phyloP scores from a whole-genome alignment of 2,797 vertebrate genomes.

The Cottoperca gobio region DNA sequence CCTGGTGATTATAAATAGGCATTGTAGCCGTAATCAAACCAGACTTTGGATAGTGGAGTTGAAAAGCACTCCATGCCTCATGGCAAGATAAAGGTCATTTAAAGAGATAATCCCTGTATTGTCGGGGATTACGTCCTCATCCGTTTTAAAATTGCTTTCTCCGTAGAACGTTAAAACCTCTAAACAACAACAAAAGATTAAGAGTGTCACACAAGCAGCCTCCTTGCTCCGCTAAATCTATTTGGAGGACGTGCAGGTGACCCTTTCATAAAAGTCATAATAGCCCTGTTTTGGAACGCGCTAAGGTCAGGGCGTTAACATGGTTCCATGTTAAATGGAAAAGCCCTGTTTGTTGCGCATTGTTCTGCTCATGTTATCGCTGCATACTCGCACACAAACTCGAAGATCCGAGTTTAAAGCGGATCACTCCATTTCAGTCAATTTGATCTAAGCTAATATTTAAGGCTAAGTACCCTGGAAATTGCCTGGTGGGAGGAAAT shows the following conservation, averaged over 20 bases:
- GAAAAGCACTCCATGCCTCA: slow-evolving; percentile 75
- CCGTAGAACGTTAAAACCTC: slow-evolving; percentile 76
- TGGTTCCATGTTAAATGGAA: slow-evolving; percentile 4
- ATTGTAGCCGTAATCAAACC: slow-evolving; percentile 71
- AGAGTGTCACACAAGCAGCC: slow-evolving; percentile 64
- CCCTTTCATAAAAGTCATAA: slow-evolving; percentile 57
- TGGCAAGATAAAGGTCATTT: slow-evolving; percentile 83
- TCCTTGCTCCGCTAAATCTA: slow-evolving; percentile 53
- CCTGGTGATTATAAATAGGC: slow-evolving; percentile 64
- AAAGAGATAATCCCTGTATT: slow-evolving; percentile 83
- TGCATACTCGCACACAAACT: slow-evolving; percentile 15
- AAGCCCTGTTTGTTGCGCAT: background rate
- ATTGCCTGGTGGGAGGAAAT: slow-evolving; percentile 72
- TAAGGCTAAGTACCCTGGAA: slow-evolving; percentile 74
- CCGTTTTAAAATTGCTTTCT: slow-evolving; percentile 85
- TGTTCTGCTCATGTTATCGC: slow-evolving; percentile 19
- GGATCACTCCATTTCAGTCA: slow-evolving; percentile 52
- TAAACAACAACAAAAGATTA: slow-evolving; percentile 84
- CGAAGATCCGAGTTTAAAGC: slow-evolving; percentile 33
- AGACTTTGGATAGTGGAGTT: slow-evolving; percentile 65
- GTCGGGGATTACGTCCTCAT: slow-evolving; percentile 82
- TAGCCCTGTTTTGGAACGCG: slow-evolving; percentile 23
- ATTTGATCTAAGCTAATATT: slow-evolving; percentile 72
- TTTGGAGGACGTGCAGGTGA: slow-evolving; percentile 62
- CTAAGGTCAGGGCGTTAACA: slow-evolving; percentile 31